phyloP scores from a whole-genome alignment of 2,888 invertebrate species.

The Eupeodes luniger region DNA sequence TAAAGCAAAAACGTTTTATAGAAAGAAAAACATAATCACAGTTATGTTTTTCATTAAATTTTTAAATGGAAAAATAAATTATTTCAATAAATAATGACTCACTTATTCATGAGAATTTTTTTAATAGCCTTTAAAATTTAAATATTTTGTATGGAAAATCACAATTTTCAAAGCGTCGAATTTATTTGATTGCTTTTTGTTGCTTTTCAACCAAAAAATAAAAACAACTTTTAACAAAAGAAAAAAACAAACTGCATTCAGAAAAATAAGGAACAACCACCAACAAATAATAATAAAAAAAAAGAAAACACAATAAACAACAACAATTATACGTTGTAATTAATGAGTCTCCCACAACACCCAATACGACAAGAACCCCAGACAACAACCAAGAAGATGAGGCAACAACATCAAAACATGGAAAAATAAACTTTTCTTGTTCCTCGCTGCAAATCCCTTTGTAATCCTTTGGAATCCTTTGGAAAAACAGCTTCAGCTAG shows the following conservation, averaged over 20 bases:
- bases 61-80: no score
- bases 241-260: constrained; percentile 17
- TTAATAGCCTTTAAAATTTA: no score
- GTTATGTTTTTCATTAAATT: no score
- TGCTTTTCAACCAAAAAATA: no score
- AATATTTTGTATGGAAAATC: no score
- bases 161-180: background rate
- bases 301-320: constrained; percentile 32
- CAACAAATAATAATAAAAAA: background rate
- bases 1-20: no score
- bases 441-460: constrained; percentile 57
- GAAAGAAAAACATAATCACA: no score
- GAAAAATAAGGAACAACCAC: background rate
- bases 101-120: no score
- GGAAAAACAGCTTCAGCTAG: constrained; percentile 48
- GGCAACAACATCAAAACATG: constrained; percentile 38
- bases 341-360: constrained; percentile 64
- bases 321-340: constrained; percentile 61
- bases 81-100: no score
- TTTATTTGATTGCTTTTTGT: background rate
- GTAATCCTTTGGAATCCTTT: constrained; percentile 67
- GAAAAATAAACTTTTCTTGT: constrained; percentile 58
- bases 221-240: no score
- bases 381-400: constrained; percentile 45
- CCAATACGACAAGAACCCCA: constrained; percentile 60